phyloP scores from a whole-genome alignment of 92 coral and sea anemone genomes.

The Zoanthus gigantus region DNA sequence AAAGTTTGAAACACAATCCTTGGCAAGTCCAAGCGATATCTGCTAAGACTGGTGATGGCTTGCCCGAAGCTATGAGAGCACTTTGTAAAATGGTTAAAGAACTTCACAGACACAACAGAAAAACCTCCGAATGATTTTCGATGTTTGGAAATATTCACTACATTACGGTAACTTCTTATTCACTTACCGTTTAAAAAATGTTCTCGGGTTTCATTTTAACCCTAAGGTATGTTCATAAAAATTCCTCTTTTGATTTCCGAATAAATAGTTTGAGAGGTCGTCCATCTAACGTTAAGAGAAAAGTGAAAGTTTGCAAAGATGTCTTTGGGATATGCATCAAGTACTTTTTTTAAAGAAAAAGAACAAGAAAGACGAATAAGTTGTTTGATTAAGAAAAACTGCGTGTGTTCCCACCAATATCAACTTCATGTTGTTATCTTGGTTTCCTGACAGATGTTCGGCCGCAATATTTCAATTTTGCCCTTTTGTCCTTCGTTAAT shows the following conservation, averaged over 20 bases:
- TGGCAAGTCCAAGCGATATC: conserved; percentile 50
- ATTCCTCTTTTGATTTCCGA: background rate
- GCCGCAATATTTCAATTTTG: background rate
- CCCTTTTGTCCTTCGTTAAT: background rate
- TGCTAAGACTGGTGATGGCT: conserved; percentile 38
- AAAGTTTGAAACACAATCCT: conserved; percentile 37
- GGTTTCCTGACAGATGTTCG: conserved; percentile 29
- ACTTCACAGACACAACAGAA: conserved; percentile 24
- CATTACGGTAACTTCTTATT: background rate
- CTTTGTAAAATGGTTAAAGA: conserved; percentile 49
- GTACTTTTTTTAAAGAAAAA: background rate
- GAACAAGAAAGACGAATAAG: background rate
- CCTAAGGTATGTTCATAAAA: conserved; percentile 16
- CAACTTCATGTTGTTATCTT: background rate
- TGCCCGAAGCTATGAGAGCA: conserved; percentile 48
- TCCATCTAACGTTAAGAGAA: background rate
- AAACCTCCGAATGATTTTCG: conserved; percentile 12
- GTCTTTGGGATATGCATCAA: background rate
- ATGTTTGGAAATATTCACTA: background rate
- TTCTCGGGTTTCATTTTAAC: conserved; percentile 15
- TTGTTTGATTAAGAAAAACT: background rate
- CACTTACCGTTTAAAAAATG: background rate
- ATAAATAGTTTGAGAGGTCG: background rate
- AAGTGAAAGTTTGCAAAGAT: background rate
- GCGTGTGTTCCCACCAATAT: conserved; percentile 17